Percentiles rank a stretch among this genome's conserved stretches.
These are phyloP conservation scores for Papio anubis DNA, from an alignment of 2,113 vertebrate species.

Conservation along the genomic window DNA sequence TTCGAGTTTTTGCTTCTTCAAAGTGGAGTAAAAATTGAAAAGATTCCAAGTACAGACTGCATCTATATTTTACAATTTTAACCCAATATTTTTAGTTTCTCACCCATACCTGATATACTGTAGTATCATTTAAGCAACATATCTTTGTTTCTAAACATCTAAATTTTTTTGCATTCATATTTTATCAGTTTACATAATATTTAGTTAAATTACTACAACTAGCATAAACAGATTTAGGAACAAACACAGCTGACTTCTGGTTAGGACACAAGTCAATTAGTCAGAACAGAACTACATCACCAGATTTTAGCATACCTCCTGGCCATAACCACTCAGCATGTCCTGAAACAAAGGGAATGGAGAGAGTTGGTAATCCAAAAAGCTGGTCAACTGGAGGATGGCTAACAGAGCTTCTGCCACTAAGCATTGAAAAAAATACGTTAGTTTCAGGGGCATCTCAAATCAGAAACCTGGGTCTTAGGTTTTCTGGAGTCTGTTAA, in stretches of 20 bases:
- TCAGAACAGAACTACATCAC: neutral
- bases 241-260: slow-evolving; percentile 22
- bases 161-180: neutral
- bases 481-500: slow-evolving; percentile 23
- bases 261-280: neutral
- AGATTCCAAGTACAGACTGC: neutral
- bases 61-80: slow-evolving; percentile 3
- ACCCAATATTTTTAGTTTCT: neutral
- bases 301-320: neutral
- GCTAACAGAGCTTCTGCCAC: neutral
- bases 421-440: neutral
- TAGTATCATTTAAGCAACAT: slow-evolving; percentile 8
- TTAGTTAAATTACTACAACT: neutral
- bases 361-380: neutral
- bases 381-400: neutral
- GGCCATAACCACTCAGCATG: neutral
- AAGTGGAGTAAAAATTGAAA: slow-evolving; percentile 28
- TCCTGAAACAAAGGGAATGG: neutral
- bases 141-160: slow-evolving; percentile 17
- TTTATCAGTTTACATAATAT: slow-evolving; percentile 16
- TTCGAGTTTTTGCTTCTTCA: neutral
- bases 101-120: neutral
- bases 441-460: neutral
- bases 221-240: slow-evolving; percentile 35
- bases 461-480: neutral